Conservation (phyloP, 1,140 invertebrate species). For the Popillia japonica region DNA sequence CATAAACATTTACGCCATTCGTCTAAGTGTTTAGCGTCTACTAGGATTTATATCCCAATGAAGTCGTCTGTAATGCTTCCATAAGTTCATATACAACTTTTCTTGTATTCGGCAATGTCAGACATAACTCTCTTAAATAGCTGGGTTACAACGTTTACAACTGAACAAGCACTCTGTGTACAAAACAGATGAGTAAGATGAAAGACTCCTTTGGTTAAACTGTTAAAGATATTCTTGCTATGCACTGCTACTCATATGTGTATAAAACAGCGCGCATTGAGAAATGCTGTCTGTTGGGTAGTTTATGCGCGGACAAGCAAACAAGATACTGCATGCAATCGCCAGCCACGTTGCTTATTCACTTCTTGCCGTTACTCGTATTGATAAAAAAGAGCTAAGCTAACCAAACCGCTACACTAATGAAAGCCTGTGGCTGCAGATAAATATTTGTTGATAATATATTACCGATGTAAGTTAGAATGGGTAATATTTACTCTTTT, state of each 20-base stretch:
- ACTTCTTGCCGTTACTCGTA: background rate
- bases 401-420: background rate
- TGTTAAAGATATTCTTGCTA: constrained; percentile 6
- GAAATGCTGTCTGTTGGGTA: background rate
- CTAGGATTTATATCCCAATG: constrained; percentile 14
- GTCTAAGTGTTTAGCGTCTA: constrained; percentile 14
- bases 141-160: constrained; percentile 5
- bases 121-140: background rate
- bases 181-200: constrained; percentile 14
- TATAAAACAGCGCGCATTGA: background rate
- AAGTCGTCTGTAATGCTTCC: constrained; percentile 12
- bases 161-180: constrained; percentile 13
- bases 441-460: constrained; percentile 1
- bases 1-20: constrained; percentile 7
- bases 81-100: constrained; percentile 14
- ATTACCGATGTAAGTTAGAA: background rate
- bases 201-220: constrained; percentile 14
- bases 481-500: background rate
- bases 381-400: constrained; percentile 12
- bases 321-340: constrained; percentile 8
- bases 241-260: background rate
- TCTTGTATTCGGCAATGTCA: constrained; percentile 10
- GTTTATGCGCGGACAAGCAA: background rate
- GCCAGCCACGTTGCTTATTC: background rate
- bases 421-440: background rate